Evolutionary conservation across 2,888 invertebrate species (phyloP), one percentile per base, ranked within the genome.

Genomic region (Drosophila crucigera): DNA sequence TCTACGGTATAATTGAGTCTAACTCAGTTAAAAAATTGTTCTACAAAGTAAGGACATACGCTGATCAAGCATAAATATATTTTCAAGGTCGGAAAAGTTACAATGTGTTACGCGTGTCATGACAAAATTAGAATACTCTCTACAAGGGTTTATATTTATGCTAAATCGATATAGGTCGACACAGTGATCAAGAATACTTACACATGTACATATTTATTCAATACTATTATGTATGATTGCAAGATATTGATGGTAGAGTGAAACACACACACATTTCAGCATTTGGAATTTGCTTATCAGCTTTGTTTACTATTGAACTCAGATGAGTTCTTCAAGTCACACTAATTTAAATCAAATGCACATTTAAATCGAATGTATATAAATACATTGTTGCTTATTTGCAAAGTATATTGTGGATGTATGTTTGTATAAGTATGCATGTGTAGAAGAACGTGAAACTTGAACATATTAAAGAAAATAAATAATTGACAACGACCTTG

Each of bases 401-500:
- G 10, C 35, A 37, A 7, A 30, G 16, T 47, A 25, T 7, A 9
- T 25, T 16, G 22, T 16, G 7, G 7, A 16, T 16, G 16, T 47
- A 25, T 47, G 47, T 54, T 28, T 63, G 11, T 31, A 49, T 28
- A 28, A 25, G 16, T 5, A 43, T 19, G 16, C 11, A 41, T 28
- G 16, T n/a, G n/a, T 10, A 22, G 5, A 28, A 10, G 25, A 16
- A 54, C 16, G 3, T 25, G 3, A 55, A 22, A 35, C 55, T 33
- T 61, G 25, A 5, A 56, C 37, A 37, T 19, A 28, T 35, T 4
- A 31, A 69, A 63, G 22, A 58, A 31, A 70, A 9, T 33, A 14
- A 43, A 41, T 25, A 66, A 82, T 74, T 66, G 74, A 33, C 53
- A 72, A 33, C 73, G 76, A 80, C 84, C 80, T 82, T 84, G 70